Base-by-base conservation (phyloP, 2,888 invertebrate genomes). In the Chirona hameri region DNA sequence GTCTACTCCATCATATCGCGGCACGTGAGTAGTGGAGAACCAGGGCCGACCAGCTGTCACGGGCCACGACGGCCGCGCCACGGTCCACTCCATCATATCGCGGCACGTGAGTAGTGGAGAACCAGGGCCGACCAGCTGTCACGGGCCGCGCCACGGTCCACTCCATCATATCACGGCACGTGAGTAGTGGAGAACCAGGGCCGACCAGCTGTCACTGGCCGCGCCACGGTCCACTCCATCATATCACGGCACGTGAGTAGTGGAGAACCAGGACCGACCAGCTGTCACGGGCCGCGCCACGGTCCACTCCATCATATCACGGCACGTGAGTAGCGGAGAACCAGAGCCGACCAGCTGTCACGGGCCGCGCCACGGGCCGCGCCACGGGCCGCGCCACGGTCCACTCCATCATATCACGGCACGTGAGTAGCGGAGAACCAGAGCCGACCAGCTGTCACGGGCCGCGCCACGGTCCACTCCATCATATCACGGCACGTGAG, bases 321-420 rank as follows among this genome's bases (percentile, higher is more conserved):
- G 99, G 86, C 96, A 97, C 92, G 95, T 95, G 87, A 85, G 85
- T 57, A 39, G 39, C 7, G 39, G 39, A 39, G 2, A n/a, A n/a
- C 55, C 39, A 12, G 52, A 12, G 10, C 52, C 18, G 52, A 18
- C 1, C 46, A 39, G 4, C 39, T 5, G 39, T 7, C 39, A 39
- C n/a, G n/a, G n/a, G n/a, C n/a, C n/a, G n/a, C n/a, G n/a, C n/a
- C n/a, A n/a, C n/a, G n/a, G n/a, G n/a, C n/a, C n/a, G 86, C 93
- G 99, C 85, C 99, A 99, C 89, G 99, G 99, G n/a, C 48, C 92
- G 99, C 85, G 99, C 99, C 84, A 98, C 98, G 46, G 98, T 98
- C 84, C 98, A 99, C 90, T 99, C 98, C 85, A 98, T 99, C 88
- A 98, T 99, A 87, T 94, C 95, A 82, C 91, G 99, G 86, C 96